phyloP scores from a whole-genome alignment of 2,888 invertebrate genomes.

The Patella ulyssiponensis region DNA sequence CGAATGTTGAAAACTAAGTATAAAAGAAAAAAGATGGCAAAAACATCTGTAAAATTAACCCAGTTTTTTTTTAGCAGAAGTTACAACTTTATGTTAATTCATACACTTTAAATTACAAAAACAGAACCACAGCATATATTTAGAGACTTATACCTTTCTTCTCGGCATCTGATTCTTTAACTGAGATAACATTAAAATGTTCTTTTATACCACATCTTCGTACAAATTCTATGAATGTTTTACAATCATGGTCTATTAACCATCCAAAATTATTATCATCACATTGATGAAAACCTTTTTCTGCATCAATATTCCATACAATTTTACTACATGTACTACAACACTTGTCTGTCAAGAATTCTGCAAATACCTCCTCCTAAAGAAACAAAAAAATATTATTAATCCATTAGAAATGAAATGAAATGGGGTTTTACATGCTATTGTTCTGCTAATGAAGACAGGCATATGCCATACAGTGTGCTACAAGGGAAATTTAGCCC shows the following conservation, averaged over 20 bases:
- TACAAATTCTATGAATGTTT: conserved; percentile 47
- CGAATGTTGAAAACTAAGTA: no score
- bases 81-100: no score
- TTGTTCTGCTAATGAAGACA: no score
- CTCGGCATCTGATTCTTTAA: not conserved
- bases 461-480: no score
- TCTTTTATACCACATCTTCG: conserved; percentile 40
- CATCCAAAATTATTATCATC: conserved; percentile 34
- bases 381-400: conserved; percentile 15
- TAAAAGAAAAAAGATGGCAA: no score
- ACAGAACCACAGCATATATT: no score
- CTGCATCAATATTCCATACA: conserved; percentile 29
- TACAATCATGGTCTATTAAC: conserved; percentile 37
- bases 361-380: conserved; percentile 50
- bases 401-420: not conserved
- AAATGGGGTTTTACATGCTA: not conserved
- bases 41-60: no score
- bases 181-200: not conserved
- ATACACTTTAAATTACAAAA: no score
- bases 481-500: no score
- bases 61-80: no score
- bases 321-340: conserved; percentile 46
- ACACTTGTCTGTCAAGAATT: conserved; percentile 39
- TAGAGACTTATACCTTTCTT: no score
- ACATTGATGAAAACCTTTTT: conserved; percentile 41